A percentile compares a stretch with the other conserved stretches of the same genome.
Conservation (phyloP, 2,888 invertebrate species). For the Keiferia lycopersicella region DNA sequence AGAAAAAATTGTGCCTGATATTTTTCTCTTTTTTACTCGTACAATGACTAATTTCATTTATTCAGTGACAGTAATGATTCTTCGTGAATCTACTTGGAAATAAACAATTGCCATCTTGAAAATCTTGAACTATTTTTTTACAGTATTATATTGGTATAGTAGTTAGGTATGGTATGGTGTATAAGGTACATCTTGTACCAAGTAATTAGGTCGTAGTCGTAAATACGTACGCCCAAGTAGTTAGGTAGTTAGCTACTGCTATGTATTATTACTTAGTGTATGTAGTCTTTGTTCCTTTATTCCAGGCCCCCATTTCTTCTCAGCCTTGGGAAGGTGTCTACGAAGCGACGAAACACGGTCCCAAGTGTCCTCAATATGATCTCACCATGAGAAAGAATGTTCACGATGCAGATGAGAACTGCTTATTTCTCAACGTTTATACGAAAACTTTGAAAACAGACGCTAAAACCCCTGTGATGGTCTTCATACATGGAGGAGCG, state of each 20-base stretch:
- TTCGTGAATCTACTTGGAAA: too few species aligned
- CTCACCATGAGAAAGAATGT: conserved; percentile 32
- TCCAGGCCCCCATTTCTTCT: conserved; percentile 53
- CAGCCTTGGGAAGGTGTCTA: conserved; percentile 50
- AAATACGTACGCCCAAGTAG: not conserved
- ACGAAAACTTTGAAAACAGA: conserved; percentile 40
- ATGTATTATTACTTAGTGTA: not conserved
- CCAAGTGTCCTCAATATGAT: conserved; percentile 53
- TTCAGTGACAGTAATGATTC: too few species aligned
- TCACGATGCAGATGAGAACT: conserved; percentile 51
- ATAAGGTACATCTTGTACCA: too few species aligned
- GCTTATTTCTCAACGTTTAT: conserved; percentile 57
- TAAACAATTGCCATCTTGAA: too few species aligned
- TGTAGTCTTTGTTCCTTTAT: conserved; percentile 28
- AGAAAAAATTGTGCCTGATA: too few species aligned
- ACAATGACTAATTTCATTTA: too few species aligned
- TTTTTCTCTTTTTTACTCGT: too few species aligned
- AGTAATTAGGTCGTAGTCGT: not conserved
- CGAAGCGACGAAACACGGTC: conserved; percentile 51
- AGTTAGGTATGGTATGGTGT: too few species aligned
- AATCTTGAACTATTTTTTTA: too few species aligned
- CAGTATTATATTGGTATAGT: too few species aligned
- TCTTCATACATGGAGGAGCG: conserved; percentile 62
- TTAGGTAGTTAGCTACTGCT: not conserved
- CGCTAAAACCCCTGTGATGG: conserved; percentile 56